Conservation (phyloP, 2,888 invertebrate species). For the Eristalis intricaria region DNA sequence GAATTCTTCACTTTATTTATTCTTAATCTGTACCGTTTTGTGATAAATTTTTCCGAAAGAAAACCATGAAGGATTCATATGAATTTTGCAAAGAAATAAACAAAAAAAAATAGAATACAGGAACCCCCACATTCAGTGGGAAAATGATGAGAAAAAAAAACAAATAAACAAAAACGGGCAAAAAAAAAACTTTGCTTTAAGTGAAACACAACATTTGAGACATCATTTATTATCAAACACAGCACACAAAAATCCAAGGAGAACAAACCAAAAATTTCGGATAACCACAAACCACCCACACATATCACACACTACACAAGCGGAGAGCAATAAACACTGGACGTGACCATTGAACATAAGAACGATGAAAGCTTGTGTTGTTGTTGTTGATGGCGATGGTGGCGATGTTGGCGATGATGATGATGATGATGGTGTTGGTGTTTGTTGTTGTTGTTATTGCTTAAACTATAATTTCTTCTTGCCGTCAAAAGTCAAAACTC, state of each 20-base stretch:
- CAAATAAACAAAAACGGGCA: background rate
- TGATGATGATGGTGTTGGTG: background rate
- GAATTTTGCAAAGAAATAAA: too few relatives aligned
- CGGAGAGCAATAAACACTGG: constrained; percentile 42
- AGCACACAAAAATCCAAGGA: background rate
- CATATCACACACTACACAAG: constrained; percentile 20
- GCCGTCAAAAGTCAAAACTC: background rate
- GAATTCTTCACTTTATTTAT: background rate
- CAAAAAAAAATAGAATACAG: too few relatives aligned
- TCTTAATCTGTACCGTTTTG: too few relatives aligned
- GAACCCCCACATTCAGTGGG: too few relatives aligned
- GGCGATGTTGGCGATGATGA: too few relatives aligned
- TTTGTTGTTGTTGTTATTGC: background rate
- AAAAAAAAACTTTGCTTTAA: background rate
- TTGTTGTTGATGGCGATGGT: background rate
- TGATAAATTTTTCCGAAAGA: too few relatives aligned
- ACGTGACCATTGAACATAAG: constrained; percentile 17
- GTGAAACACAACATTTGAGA: constrained; percentile 1
- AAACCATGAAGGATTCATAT: too few relatives aligned
- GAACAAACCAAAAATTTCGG: constrained; percentile 8
- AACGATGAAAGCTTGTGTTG: background rate
- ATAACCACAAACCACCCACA: constrained; percentile 45
- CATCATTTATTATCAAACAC: constrained; percentile 4
- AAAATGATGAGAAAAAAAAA: background rate
- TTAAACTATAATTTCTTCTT: background rate